Base-by-base conservation (phyloP, 2,797 vertebrate species). In the Salarias fasciatus region DNA sequence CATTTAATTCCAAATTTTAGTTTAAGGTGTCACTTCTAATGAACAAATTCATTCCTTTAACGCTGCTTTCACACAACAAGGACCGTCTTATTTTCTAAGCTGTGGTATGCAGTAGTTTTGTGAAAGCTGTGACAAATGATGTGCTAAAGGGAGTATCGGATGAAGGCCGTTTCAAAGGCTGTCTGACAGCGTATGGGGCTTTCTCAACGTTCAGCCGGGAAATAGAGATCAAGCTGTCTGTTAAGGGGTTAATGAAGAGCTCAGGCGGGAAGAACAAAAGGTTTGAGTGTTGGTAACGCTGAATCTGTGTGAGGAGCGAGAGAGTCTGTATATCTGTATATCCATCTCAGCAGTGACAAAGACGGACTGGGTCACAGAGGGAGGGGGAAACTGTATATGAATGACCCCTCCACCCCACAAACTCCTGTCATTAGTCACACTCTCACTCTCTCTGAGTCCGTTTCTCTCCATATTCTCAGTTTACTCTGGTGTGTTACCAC, bases 351-450 rank as follows among this genome's bases (percentile, higher is more conserved):
- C 53, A 30, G 35, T 63, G 79, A 81, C 84, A 83, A 71, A 84
- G 75, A 72, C 63, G 71, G 85, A 77, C 77, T 69, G 79, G 58
- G 53, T 82, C 84, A 82, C 82, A 76, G 79, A 83, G 70, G 81
- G 84, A 84, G 81, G 80, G 68, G 82, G 83, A 79, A 88, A 86
- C 86, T 82, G 81, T 88, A 89, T 82, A 80, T 75, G 81, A 82
- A 83, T 67, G 80, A 80, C 66, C 76, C 83, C 73, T 72, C 82
- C 67, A 72, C 65, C 65, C 73, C 75, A 69, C 83, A 69, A 83
- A 72, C 79, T 47, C 33, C 11, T 35, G 77, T 45, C 78, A 85
- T 86, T 84, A 83, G 71, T 88, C 85, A 86, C 84, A 76, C 79
- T 82, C 56, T 53, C 53, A 53, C 64, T 56, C 45, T 9, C 42